phyloP scores from a whole-genome alignment of 2,797 vertebrate genomes.

The Hypotaenidia philippensis region DNA sequence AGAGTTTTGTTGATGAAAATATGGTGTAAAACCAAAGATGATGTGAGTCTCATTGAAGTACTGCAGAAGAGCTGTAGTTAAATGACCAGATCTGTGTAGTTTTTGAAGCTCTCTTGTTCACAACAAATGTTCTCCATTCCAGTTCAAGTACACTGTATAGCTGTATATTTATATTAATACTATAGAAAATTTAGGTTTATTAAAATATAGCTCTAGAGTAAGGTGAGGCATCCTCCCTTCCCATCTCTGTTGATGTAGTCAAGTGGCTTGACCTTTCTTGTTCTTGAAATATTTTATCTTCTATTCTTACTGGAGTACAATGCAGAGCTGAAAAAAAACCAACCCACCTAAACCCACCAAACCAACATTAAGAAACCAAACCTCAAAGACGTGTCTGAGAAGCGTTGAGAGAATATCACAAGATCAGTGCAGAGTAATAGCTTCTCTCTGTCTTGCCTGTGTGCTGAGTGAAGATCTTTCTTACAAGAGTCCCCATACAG shows the following conservation, averaged over 20 bases:
- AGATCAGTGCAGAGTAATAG: background rate
- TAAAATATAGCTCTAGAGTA: background rate
- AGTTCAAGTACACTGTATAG: fast-evolving
- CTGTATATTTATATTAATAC: background rate
- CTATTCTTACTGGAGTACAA: background rate
- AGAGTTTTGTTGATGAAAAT: background rate
- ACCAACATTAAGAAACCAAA: background rate
- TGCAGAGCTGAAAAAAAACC: background rate
- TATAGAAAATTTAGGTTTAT: background rate
- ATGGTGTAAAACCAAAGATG: background rate
- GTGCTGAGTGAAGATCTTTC: background rate
- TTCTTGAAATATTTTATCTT: background rate
- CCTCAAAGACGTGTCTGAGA: background rate
- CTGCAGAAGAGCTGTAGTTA: background rate
- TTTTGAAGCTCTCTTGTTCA: background rate
- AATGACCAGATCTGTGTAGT: background rate
- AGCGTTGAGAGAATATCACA: background rate
- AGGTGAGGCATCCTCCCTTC: background rate
- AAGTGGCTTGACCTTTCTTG: background rate
- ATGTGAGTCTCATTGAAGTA: background rate
- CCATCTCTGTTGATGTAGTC: background rate
- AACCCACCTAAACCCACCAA: background rate
- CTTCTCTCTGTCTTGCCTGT: background rate
- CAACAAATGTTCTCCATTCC: background rate
- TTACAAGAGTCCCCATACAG: background rate